phyloP scores from a whole-genome alignment of 2,113 vertebrate genomes.

The Heterotilapia buettikoferi region DNA sequence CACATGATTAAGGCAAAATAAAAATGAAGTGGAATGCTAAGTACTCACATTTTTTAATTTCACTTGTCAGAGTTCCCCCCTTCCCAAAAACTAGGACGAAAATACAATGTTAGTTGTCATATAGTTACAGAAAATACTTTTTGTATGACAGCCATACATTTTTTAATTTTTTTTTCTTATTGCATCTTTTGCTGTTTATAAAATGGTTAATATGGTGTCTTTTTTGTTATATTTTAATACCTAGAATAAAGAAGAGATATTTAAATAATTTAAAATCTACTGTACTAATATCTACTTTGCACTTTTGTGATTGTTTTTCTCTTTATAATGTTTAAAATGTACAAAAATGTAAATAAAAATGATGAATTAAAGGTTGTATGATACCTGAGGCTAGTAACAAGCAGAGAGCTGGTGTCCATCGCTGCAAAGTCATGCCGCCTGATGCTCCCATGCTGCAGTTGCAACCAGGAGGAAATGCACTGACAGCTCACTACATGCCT shows the following conservation, averaged over 20 bases:
- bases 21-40: background rate
- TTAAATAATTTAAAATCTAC: background rate
- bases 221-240: background rate
- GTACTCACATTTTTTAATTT: slow-evolving; percentile 43
- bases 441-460: background rate
- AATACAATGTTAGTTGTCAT: accelerated
- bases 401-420: slow-evolving; percentile 7
- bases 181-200: background rate
- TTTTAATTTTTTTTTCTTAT: background rate
- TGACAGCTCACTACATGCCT: background rate
- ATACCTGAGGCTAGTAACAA: slow-evolving; percentile 42
- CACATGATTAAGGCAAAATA: background rate
- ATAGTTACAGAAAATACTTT: background rate
- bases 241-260: background rate
- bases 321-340: background rate
- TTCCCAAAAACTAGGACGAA: slow-evolving; percentile 7
- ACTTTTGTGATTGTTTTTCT: background rate
- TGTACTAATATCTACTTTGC: background rate
- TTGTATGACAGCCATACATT: background rate
- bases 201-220: accelerated
- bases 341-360: accelerated
- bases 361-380: background rate
- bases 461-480: background rate
- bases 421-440: slow-evolving; percentile 12
- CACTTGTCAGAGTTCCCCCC: background rate